Conservation (phyloP, 2,113 vertebrate genomes). For the Colistium nudipinnis region DNA sequence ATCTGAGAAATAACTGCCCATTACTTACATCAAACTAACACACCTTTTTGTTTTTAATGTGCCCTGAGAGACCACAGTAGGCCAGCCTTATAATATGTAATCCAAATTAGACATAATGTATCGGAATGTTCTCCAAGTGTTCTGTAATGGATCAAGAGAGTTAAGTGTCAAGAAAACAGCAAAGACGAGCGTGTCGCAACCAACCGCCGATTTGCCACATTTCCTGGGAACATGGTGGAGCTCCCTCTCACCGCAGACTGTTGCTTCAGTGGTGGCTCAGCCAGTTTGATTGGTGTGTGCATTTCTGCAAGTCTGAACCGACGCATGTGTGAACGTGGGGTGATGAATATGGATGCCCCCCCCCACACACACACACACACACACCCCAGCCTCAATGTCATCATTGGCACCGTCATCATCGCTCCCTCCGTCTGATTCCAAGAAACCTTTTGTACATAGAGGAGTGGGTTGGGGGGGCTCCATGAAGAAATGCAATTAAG, state of each 20-base stretch:
- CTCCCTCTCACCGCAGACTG: conserved; percentile 63
- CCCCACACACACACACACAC: neutral
- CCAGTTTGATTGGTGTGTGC: conserved; percentile 65
- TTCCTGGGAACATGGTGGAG: conserved; percentile 43
- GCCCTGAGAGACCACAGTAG: conserved; percentile 16
- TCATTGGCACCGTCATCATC: neutral
- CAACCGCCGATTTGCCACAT: conserved; percentile 60
- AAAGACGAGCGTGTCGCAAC: conserved; percentile 38
- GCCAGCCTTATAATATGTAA: conserved; percentile 12
- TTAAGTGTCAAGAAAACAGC: conserved; percentile 38
- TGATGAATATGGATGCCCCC: conserved; percentile 60
- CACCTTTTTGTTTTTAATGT: conserved; percentile 13
- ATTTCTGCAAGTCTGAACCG: conserved; percentile 31
- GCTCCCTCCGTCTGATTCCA: conserved; percentile 8
- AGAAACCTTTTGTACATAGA: conserved; percentile 13
- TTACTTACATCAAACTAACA: conserved; percentile 32
- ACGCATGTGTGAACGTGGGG: neutral
- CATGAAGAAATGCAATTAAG: conserved; percentile 82
- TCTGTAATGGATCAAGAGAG: conserved; percentile 50
- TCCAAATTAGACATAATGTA: conserved; percentile 36
- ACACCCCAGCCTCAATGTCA: neutral
- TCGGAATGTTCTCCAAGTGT: conserved; percentile 33
- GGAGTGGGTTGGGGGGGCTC: conserved; percentile 36
- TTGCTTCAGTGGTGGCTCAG: conserved; percentile 72
- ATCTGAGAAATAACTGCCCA: conserved; percentile 34